Percentiles rank a stretch among this genome's conserved stretches.
These are phyloP conservation scores for Pollenia griseotomentosa DNA, from an alignment of 2,888 invertebrate genomes.

Conservation along the genomic window DNA sequence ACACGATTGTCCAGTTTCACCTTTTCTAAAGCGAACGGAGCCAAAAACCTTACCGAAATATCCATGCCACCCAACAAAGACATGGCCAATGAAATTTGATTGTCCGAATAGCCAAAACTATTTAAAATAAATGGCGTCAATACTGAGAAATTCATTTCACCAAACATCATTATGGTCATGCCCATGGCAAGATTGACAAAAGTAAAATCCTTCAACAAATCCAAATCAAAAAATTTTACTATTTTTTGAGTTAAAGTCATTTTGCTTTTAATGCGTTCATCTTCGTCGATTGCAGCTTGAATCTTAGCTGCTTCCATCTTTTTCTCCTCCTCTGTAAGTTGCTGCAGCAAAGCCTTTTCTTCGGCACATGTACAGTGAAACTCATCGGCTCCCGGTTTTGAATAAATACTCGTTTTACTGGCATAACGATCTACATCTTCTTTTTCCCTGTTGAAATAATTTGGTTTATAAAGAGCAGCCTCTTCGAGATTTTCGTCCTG, in stretches of 20 bases:
- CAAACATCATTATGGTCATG: conserved; percentile 89
- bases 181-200: conserved; percentile 90
- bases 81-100: conserved; percentile 88
- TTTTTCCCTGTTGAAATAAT: conserved; percentile 87
- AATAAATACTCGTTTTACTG: conserved; percentile 81
- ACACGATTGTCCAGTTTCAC: conserved; percentile 89
- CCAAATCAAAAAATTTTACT: conserved; percentile 88
- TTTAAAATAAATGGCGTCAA: conserved; percentile 89
- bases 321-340: conserved; percentile 75
- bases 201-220: conserved; percentile 88
- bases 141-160: conserved; percentile 90
- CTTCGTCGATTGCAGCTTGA: conserved; percentile 77
- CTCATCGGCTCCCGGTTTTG: conserved; percentile 77
- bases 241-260: conserved; percentile 86
- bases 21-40: conserved; percentile 88
- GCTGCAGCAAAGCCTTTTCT: conserved; percentile 80
- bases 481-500: conserved; percentile 63
- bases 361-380: conserved; percentile 81
- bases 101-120: conserved; percentile 86
- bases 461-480: conserved; percentile 80
- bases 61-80: conserved; percentile 89
- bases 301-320: conserved; percentile 73
- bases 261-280: conserved; percentile 79
- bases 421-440: conserved; percentile 83
- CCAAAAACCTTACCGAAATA: conserved; percentile 87